Evolutionary conservation across 2,888 invertebrate genomes (phyloP).

Genomic region (Spisula solida): DNA sequence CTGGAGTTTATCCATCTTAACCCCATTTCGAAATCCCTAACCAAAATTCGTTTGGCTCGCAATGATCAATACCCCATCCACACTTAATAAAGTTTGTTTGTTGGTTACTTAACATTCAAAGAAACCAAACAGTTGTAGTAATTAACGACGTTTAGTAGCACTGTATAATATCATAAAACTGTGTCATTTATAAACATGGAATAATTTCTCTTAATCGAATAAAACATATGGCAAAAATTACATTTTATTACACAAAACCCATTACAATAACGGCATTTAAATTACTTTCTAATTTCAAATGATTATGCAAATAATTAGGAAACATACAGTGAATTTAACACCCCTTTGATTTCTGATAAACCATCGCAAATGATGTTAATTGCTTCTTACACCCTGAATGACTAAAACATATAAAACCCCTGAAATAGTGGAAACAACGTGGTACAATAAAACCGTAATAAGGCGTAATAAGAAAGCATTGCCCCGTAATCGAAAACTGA

Average conservation of each 20-base stretch:
- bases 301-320: background rate
- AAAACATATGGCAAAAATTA: slow-evolving; percentile 8
- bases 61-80: background rate
- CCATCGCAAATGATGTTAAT: background rate
- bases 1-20: no score
- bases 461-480: background rate
- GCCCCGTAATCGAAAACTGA: background rate
- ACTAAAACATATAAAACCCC: background rate
- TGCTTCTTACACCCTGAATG: background rate
- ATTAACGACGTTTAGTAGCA: background rate
- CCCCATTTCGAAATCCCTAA: no score
- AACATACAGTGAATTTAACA: background rate
- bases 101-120: no score
- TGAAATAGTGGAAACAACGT: background rate
- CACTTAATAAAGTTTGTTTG: no score
- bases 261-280: background rate
- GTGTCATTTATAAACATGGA: background rate
- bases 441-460: background rate
- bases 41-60: background rate
- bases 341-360: slow-evolving; percentile 9
- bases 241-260: background rate
- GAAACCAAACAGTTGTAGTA: background rate
- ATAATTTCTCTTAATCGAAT: slow-evolving; percentile 9
- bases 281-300: slow-evolving; percentile 2
- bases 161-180: background rate